phyloP scores from a whole-genome alignment of 1,140 invertebrate species.

The Metaphire vulgaris region DNA sequence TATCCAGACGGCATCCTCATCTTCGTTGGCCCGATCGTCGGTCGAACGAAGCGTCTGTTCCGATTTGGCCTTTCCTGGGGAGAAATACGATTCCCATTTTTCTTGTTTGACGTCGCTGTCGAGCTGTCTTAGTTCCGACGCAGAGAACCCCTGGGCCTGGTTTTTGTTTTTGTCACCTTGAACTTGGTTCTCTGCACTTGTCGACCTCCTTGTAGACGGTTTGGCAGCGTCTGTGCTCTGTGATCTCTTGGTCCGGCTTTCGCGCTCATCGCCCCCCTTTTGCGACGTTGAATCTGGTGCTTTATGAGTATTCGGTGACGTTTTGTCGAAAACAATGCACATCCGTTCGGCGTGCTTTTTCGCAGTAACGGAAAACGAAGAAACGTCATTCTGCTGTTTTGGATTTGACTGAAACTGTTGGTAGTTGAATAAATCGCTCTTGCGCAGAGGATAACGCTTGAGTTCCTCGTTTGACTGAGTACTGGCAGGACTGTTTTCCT shows the following conservation, averaged over 20 bases:
- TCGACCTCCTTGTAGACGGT: neutral
- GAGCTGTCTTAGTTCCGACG: neutral
- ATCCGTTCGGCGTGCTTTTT: slow-evolving; percentile 4
- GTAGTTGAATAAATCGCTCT: neutral
- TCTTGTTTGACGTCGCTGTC: neutral
- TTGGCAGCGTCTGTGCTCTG: neutral
- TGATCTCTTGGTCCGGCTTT: neutral
- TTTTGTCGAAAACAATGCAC: slow-evolving; percentile 14
- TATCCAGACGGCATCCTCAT: neutral
- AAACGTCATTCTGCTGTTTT: slow-evolving; percentile 12
- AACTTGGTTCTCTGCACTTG: neutral
- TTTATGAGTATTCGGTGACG: neutral
- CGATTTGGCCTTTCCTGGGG: neutral
- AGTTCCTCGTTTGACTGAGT: neutral
- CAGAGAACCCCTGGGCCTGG: neutral
- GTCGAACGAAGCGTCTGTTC: neutral
- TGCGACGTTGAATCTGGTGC: neutral
- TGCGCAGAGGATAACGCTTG: neutral
- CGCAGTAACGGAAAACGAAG: slow-evolving; percentile 1
- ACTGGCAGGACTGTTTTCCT: neutral
- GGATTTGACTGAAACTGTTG: neutral
- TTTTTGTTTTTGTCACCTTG: neutral
- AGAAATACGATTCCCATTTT: neutral
- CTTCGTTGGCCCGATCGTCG: neutral
- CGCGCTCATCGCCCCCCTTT: neutral